phyloP scores from a whole-genome alignment of 2,888 invertebrate species.

The Meganola albula region DNA sequence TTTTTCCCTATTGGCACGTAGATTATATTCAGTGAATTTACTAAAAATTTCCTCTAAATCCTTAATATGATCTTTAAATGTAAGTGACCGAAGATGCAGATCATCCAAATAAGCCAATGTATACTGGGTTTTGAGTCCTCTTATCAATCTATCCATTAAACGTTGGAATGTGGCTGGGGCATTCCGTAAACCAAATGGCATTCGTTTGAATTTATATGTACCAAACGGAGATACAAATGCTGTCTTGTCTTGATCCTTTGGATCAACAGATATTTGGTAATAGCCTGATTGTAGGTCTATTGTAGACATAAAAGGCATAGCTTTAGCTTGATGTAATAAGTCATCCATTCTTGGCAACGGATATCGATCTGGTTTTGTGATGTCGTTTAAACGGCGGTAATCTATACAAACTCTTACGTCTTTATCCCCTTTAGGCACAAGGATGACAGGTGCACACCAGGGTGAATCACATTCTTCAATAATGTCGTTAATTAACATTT shows the following conservation, averaged over 20 bases:
- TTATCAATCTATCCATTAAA: neutral
- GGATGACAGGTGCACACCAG: conserved; percentile 12
- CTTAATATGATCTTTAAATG: neutral
- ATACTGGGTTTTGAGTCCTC: neutral
- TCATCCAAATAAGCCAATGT: neutral
- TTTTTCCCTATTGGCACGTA: neutral
- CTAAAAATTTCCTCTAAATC: neutral
- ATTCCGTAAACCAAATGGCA: conserved; percentile 30
- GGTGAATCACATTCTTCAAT: conserved; percentile 8
- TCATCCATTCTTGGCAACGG: conserved; percentile 16
- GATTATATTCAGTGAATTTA: neutral
- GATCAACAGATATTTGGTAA: conserved; percentile 31
- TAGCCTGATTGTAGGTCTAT: conserved; percentile 35
- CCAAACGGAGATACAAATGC: conserved; percentile 30
- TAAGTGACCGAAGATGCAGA: neutral
- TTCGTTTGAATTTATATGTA: conserved; percentile 27
- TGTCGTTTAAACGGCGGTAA: conserved; percentile 8
- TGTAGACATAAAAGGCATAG: conserved; percentile 11
- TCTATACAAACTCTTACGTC: conserved; percentile 10
- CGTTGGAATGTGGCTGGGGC: neutral
- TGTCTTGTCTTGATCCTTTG: conserved; percentile 27
- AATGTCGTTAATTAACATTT: conserved; percentile 6
- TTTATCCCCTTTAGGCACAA: conserved; percentile 8
- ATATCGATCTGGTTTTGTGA: conserved; percentile 10
- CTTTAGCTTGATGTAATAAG: conserved; percentile 8